phyloP scores from a whole-genome alignment of 1,140 invertebrate species.

The Drosophila kurseongensis region DNA sequence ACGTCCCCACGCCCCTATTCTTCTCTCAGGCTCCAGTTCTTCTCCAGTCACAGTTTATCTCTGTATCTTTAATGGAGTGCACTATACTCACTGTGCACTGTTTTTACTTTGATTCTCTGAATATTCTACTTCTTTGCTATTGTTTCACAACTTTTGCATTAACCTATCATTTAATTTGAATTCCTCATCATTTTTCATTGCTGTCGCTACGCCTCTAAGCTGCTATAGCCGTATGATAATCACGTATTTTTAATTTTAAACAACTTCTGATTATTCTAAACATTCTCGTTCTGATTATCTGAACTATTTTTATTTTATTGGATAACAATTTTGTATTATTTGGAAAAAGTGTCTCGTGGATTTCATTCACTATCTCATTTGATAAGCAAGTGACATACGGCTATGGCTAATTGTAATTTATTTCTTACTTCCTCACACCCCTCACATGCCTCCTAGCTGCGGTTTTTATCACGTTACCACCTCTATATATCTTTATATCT shows the following conservation, averaged over 20 bases:
- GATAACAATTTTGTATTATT: too few relatives aligned
- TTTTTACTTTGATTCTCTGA: slow-evolving; percentile 29
- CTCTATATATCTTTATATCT: slow-evolving; percentile 15
- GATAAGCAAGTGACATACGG: slow-evolving; percentile 6
- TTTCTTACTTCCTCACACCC: slow-evolving; percentile 22
- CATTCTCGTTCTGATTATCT: too few relatives aligned
- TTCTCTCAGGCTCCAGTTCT: slow-evolving; percentile 10
- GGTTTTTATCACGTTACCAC: slow-evolving; percentile 7
- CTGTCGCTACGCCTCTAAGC: slow-evolving; percentile 30
- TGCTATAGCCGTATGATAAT: slow-evolving; percentile 31
- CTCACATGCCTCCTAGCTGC: slow-evolving; percentile 36
- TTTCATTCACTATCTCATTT: slow-evolving; percentile 15
- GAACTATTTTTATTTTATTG: neutral
- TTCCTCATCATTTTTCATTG: slow-evolving; percentile 11
- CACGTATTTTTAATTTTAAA: too few relatives aligned
- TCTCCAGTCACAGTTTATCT: slow-evolving; percentile 33
- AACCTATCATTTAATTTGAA: slow-evolving; percentile 55
- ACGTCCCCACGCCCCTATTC: neutral
- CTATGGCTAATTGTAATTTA: slow-evolving; percentile 1
- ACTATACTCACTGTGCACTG: slow-evolving; percentile 43
- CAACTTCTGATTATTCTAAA: too few relatives aligned
- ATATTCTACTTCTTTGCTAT: slow-evolving; percentile 47
- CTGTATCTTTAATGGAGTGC: slow-evolving; percentile 13
- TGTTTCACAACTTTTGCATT: slow-evolving; percentile 50
- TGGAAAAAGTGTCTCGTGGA: neutral